Conservation (phyloP, 2,888 invertebrate species). For the Xanthia icteritia region DNA sequence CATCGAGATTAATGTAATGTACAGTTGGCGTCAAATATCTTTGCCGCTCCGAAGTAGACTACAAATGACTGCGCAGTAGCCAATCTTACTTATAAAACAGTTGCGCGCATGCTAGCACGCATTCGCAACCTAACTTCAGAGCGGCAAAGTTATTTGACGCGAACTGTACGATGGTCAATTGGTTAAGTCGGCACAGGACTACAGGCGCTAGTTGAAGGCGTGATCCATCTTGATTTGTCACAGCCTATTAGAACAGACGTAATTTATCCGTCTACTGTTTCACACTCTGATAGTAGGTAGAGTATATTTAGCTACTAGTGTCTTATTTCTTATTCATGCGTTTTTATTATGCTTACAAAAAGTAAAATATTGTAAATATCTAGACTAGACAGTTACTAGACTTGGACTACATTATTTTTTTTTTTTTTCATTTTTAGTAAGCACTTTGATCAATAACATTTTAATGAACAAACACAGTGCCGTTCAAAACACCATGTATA, state of each 20-base stretch:
- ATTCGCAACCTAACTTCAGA: too few species aligned
- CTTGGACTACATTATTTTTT: too few species aligned
- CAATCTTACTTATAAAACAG: too few species aligned
- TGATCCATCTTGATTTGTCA: conserved; percentile 56
- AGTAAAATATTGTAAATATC: neutral
- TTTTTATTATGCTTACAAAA: neutral
- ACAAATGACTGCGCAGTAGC: too few species aligned
- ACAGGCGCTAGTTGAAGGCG: conserved; percentile 36
- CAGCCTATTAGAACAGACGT: conserved; percentile 27
- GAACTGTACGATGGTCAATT: conserved; percentile 39
- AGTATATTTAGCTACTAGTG: neutral
- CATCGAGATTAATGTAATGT: conserved; percentile 21
- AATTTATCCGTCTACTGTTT: conserved; percentile 37
- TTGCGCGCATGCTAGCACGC: too few species aligned
- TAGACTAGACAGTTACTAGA: too few species aligned
- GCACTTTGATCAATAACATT: neutral
- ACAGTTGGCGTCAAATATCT: too few species aligned
- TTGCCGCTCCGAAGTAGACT: too few species aligned
- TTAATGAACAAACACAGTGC: neutral
- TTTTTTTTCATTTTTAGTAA: too few species aligned
- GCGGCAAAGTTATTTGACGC: too few species aligned
- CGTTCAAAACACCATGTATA: neutral
- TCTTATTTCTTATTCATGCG: neutral
- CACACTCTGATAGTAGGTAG: conserved; percentile 18
- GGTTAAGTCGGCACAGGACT: conserved; percentile 11